These are phyloP conservation scores for Drosophila insularis DNA, from an alignment of 1,140 invertebrate genomes.

Conservation along the genomic window DNA sequence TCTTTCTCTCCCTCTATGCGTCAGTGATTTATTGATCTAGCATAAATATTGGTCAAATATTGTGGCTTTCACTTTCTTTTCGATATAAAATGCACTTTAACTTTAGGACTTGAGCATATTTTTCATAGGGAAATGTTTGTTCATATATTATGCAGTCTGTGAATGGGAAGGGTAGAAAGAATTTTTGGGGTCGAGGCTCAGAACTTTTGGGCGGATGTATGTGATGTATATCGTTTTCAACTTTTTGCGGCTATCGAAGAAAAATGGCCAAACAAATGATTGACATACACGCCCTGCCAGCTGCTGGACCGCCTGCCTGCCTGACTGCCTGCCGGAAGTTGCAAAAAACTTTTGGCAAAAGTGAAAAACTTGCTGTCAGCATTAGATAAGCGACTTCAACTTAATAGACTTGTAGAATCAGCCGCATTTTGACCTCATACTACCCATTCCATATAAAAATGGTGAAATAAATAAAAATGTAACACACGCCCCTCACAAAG, in stretches of 20 bases:
- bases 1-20: too few relatives aligned
- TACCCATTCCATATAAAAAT: constrained; percentile 51
- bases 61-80: constrained; percentile 6
- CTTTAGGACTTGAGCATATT: background rate
- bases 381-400: constrained; percentile 78
- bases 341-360: constrained; percentile 66
- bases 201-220: background rate
- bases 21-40: constrained; percentile 2
- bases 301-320: background rate
- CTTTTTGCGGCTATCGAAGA: constrained; percentile 17
- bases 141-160: constrained; percentile 13
- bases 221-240: constrained; percentile 17
- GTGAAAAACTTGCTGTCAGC: constrained; percentile 81
- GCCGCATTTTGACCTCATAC: constrained; percentile 50
- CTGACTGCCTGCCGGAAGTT: constrained; percentile 35
- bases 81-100: constrained; percentile 4
- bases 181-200: background rate
- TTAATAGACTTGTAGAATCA: constrained; percentile 79
- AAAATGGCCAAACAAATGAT: constrained; percentile 22
- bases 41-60: constrained; percentile 5
- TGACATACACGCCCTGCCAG: constrained; percentile 10
- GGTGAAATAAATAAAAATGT: constrained; percentile 78
- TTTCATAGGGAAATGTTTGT: background rate
- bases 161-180: too few relatives aligned
- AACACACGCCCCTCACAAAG: constrained; percentile 54